Percentiles rank a stretch among this genome's conserved stretches.
phyloP scores from a whole-genome alignment of 30 jellyfish, hydroid and myxozoan species.

The Chrysaora quinquecirrha region DNA sequence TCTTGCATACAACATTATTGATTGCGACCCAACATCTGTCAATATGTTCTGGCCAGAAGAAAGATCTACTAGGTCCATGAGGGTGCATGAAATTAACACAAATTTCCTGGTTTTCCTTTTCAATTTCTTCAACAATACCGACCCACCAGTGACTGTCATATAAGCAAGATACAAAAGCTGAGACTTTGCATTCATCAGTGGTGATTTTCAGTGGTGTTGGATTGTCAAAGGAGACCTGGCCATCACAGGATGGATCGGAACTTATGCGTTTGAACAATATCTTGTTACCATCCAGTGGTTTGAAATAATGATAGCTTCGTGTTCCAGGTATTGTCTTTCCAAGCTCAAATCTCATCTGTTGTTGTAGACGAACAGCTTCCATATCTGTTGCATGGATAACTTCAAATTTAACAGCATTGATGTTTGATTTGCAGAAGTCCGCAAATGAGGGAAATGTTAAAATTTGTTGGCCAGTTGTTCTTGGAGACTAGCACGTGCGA shows the following conservation, averaged over 20 bases:
- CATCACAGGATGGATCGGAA: not conserved
- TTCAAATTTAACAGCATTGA: not conserved
- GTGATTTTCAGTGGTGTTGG: not conserved
- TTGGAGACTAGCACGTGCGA: slow-evolving; percentile 59
- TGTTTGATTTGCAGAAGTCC: slow-evolving; percentile 21
- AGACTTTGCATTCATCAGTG: not conserved
- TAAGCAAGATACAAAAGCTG: slow-evolving; percentile 17
- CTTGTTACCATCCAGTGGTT: not conserved
- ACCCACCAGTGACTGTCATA: slow-evolving; percentile 36
- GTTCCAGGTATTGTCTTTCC: slow-evolving; percentile 33
- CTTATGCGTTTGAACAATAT: slow-evolving; percentile 5
- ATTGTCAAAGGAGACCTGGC: not conserved
- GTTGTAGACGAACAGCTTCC: not conserved
- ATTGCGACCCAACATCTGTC: slow-evolving; percentile 61
- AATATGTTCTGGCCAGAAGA: slow-evolving; percentile 43
- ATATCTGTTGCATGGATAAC: not conserved
- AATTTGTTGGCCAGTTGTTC: not conserved
- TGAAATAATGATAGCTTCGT: slow-evolving; percentile 26
- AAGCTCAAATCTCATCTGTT: not conserved
- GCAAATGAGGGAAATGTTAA: slow-evolving; percentile 13
- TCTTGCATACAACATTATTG: not conserved
- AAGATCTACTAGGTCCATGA: slow-evolving; percentile 42
- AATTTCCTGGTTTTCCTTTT: slow-evolving; percentile 30
- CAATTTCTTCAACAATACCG: slow-evolving; percentile 18
- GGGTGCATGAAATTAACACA: slow-evolving; percentile 67